phyloP scores from a whole-genome alignment of 2,888 invertebrate species.

The Sinhomidia bicolor region DNA sequence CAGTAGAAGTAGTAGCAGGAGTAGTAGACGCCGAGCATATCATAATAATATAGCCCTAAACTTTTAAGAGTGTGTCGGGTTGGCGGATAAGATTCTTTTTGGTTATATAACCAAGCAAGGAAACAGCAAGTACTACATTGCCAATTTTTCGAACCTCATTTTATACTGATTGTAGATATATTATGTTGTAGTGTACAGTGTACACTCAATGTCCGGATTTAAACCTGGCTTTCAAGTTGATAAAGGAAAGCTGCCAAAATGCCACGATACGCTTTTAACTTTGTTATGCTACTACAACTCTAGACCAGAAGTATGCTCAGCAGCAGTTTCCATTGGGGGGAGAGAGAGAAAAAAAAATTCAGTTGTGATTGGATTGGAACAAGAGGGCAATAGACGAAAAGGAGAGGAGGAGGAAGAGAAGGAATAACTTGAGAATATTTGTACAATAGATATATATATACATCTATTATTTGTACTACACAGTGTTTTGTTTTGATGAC shows the following conservation, averaged over 20 bases:
- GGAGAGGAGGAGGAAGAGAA: not conserved
- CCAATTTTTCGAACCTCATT: constrained; percentile 54
- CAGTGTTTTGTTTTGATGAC: not conserved
- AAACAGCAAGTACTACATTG: constrained; percentile 16
- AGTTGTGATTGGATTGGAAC: constrained; percentile 29
- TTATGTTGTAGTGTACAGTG: not conserved
- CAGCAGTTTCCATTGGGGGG: constrained; percentile 13
- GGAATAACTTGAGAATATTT: constrained; percentile 28
- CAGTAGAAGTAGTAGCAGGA: no score
- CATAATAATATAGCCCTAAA: not conserved
- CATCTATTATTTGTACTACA: no score
- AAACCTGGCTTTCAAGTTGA: not conserved
- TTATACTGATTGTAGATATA: not conserved
- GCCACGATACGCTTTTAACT: constrained; percentile 34
- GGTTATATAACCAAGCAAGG: not conserved
- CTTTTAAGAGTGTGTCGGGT: not conserved
- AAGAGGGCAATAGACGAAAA: constrained; percentile 64
- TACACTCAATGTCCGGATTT: not conserved
- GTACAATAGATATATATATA: no score
- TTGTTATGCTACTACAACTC: constrained; percentile 7
- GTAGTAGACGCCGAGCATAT: not conserved
- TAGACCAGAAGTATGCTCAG: constrained; percentile 46
- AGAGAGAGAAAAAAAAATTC: not conserved
- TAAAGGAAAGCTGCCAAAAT: constrained; percentile 59
- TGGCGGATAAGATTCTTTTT: not conserved